phyloP scores from a whole-genome alignment of 2,113 vertebrate species.

The Etheostoma spectabile region DNA sequence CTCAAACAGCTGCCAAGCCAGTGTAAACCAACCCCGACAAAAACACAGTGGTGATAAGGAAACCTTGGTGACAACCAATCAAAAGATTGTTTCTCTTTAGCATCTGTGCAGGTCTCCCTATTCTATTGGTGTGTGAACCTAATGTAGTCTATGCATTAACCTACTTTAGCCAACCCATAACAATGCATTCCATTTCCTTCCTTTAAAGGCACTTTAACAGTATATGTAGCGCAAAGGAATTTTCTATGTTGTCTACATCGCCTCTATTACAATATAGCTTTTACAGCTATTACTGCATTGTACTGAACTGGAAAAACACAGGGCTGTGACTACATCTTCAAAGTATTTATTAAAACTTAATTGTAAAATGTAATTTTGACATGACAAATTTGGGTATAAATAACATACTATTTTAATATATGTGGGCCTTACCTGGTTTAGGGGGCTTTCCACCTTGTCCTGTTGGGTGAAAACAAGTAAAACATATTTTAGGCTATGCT shows the following conservation, averaged over 20 bases:
- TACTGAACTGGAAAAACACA: neutral
- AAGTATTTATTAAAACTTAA: neutral
- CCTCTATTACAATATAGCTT: neutral
- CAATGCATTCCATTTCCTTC: conserved; percentile 41
- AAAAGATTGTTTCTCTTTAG: conserved; percentile 33
- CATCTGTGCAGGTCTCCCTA: neutral
- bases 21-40: conserved; percentile 32
- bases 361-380: neutral
- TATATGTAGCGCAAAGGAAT: neutral
- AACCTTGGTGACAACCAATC: conserved; percentile 49
- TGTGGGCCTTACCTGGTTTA: conserved; percentile 69
- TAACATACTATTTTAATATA: neutral
- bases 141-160: conserved; percentile 13
- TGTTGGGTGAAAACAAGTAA: conserved; percentile 37
- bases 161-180: conserved; percentile 14
- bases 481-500: neutral
- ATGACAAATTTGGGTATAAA: neutral
- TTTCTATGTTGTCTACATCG: neutral
- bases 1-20: conserved; percentile 36
- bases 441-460: conserved; percentile 76
- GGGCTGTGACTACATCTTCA: neutral
- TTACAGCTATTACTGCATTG: neutral
- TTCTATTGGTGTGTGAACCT: conserved; percentile 8
- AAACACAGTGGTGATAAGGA: conserved; percentile 52
- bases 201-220: conserved; percentile 9